Base-by-base conservation (phyloP, 2,797 vertebrate species). In the Phrynocephalus vlangalii region DNA sequence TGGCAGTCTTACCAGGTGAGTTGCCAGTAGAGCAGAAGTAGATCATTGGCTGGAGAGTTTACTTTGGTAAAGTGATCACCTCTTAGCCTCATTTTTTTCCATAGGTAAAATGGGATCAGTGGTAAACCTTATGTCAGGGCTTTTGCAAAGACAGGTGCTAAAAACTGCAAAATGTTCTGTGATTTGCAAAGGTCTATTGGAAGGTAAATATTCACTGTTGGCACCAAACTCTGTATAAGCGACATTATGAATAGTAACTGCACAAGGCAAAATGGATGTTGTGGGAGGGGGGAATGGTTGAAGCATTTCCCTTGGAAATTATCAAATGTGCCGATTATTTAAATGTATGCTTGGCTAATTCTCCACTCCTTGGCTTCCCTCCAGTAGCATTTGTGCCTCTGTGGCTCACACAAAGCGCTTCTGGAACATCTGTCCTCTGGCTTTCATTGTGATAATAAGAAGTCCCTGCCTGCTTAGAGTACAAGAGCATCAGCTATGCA, bases 261-360 rank as follows among this genome's bases (percentile, higher is more conserved):
- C 70, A 75, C 79, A 86, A 30, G 75, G 44, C 38, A 66, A 75
- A 87, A 75, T 82, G 66, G 6, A 50, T 30, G 50, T 63, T 77
- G 20, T n/a, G 63, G 80, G 81, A 15, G 15, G 5, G 20, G 20
- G 20, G 3, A 22, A 15, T 79, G 63, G 11, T 82, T 82, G 80
- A 60, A 82, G 66, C 33, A 50, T 33, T 76, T 88, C 71, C 52
- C n/a, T 84, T 63, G 44, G 50, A 79, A 72, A 33, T 63, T 63
- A 84, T 84, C 28, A 79, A 83, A 79, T n/a, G 15, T 63, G 67
- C 22, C 48, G 33, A n/a, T 78, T 22, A 83, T 83, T 78, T 87
- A 83, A 78, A 71, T 83, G 75, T 24, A 71, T n/a, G 70, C 28
- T 82, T 81, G 48, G 71, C 70, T 75, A 30, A 50, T 67, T 80